Evolutionary conservation across 2,888 invertebrate species (phyloP), one percentile per base, ranked within the genome.

Genomic region (Palloptera scutellata): DNA sequence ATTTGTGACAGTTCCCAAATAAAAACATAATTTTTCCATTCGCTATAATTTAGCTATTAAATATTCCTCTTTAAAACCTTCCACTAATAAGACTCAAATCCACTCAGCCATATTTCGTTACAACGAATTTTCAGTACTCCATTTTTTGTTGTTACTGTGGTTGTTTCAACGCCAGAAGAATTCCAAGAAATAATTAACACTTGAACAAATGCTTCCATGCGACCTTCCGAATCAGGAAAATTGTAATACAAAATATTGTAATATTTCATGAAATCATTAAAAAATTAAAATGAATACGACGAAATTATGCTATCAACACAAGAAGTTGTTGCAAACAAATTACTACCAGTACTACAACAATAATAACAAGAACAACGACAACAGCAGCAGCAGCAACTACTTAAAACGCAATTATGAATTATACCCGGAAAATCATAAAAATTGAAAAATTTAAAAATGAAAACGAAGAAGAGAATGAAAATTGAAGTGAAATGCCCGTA

Each of bases 371-470:
- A 20, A 55, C 30, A 60, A 42, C 66, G 53, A 15, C 9, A 54
- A 66, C 48, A 48, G 13, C 3, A 40, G 42, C 60, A 60, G 13
- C 19, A 45, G 42, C 42, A 59, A n/a, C 79, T 79, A 76, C 78
- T 78, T 77, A 77, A 79, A 78, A 78, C 72, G 79, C 80, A 78
- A 80, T 78, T 80, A 80, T 43, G 58, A 43, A 53, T 79, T 71
- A 77, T 80, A 80, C 79, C 77, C 71, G 71, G 79, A 78, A 79
- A 73, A 72, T 70, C 57, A 61, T 30, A 30, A 30, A 65, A 61
- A 64, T 55, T 66, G 48, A 62, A 63, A 63, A 61, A 64, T 55
- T 66, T 42, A 62, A 63, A 63, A 53, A 58, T 52, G 61, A 53
- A 57, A 53, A 59, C 41, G 1, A 43, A 40, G 12, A n/a, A 13